Evolutionary conservation across 2,113 vertebrate genomes (phyloP), one percentile per base, ranked within the genome.

Genomic region (Bettongia penicillata): DNA sequence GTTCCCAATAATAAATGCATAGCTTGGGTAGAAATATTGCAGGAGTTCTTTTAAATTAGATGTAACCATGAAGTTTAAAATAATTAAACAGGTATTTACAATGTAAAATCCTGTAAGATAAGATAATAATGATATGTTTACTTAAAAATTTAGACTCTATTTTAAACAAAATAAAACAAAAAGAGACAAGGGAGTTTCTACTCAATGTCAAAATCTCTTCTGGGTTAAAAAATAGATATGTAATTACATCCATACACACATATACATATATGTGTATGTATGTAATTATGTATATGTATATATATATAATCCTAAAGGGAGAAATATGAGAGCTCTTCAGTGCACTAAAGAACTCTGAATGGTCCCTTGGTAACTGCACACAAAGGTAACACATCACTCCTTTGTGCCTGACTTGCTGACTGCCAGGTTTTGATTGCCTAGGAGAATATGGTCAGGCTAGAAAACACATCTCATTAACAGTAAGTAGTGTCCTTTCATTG

Each of bases 1-100:
- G 50, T 97, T 93, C 24, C 51, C 92, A 93, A 91, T 94, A 14
- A 96, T 43, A 95, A 92, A 93, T 0, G 0, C 10, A 61, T 53
- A 77, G 49, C 25, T 61, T 92, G 37, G 91, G 94, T 2, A 95
- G 6, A 96, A 96, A 24, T 0, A 0, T 96, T 61, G 95, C 28
- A 92, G 96, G 93, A 94, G 23, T 5, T 37, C 50, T 97, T 95
- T 94, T 92, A 12, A 16, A 77, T 1, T 91, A 97, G 16, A 97
- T 4, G 31, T 3, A 55, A 96, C 28, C 49, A 77, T 92, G 53
- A 1, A 92, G 8, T 48, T 93, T 97, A 55, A 94, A 93, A 94
- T 91, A 61, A 96, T 31, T 50, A 92, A 97, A 97, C 10, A 0
- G 0, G 12, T 57, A 94, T n/a, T 93, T 94, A 24, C 0, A 23